Conservation (phyloP, 2,888 invertebrate genomes). For the Aphidoletes aphidimyza region DNA sequence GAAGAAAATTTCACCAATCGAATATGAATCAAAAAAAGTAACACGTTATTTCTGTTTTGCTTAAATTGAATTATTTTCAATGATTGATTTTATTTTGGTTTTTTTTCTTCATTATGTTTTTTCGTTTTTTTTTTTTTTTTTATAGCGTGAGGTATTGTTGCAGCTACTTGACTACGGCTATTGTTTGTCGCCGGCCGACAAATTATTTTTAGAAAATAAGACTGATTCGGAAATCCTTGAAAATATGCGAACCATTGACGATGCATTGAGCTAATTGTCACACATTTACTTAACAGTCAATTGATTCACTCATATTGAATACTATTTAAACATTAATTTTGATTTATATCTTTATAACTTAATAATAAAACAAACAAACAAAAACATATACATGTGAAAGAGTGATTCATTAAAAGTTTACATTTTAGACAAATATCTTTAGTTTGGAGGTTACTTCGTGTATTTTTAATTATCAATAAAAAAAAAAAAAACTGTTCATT, state of each 20-base stretch:
- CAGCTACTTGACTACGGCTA: not conserved
- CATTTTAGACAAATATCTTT: too few species aligned
- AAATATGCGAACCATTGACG: not conserved
- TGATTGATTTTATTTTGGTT: not conserved
- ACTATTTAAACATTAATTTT: too few species aligned
- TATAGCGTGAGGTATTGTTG: not conserved
- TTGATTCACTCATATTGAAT: not conserved
- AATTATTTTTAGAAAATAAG: not conserved
- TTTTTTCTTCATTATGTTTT: not conserved
- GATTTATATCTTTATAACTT: too few species aligned
- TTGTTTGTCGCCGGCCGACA: not conserved
- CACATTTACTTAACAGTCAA: not conserved
- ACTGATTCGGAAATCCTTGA: not conserved
- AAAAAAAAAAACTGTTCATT: too few species aligned
- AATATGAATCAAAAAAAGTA: slow-evolving; percentile 69
- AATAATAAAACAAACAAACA: too few species aligned
- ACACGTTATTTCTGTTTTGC: not conserved
- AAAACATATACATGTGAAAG: too few species aligned
- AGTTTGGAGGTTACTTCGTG: too few species aligned
- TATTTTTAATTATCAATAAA: too few species aligned
- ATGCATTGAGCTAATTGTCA: not conserved
- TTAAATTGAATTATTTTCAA: not conserved
- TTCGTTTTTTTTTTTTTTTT: not conserved
- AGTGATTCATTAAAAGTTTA: too few species aligned
- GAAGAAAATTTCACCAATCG: slow-evolving; percentile 69